phyloP scores from a whole-genome alignment of 2,888 invertebrate genomes.

The Clitarchus hookeri region DNA sequence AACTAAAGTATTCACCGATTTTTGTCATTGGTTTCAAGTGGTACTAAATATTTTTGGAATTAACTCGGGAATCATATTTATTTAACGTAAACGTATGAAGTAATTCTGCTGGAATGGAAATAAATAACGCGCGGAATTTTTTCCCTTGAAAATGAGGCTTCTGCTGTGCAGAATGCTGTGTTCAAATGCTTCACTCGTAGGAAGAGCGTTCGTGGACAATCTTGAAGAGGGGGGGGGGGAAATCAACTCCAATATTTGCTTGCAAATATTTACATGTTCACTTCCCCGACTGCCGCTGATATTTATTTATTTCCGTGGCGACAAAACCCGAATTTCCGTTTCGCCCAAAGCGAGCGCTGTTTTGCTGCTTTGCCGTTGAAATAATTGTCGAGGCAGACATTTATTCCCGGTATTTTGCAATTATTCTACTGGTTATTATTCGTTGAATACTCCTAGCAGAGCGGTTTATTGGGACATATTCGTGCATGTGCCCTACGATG shows the following conservation, averaged over 20 bases:
- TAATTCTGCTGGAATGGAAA: background rate
- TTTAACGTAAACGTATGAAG: background rate
- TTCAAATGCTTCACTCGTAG: background rate
- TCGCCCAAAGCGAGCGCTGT: too few species aligned
- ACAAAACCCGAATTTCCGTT: background rate
- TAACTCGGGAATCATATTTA: background rate
- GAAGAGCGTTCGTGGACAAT: background rate
- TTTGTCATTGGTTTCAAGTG: too few species aligned
- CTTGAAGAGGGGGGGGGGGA: too few species aligned
- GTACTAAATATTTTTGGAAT: too few species aligned
- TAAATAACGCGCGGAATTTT: background rate
- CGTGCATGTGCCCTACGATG: too few species aligned
- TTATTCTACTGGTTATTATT: too few species aligned
- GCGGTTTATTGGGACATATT: too few species aligned
- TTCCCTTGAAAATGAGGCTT: background rate
- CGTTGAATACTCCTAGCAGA: too few species aligned
- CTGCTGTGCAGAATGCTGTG: background rate
- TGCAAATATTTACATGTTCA: background rate
- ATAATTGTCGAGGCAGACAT: too few species aligned
- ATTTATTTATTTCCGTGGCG: background rate
- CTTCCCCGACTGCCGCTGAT: background rate
- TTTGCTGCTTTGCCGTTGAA: too few species aligned
- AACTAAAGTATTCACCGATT: too few species aligned
- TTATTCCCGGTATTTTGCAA: too few species aligned
- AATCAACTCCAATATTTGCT: background rate